Base-by-base conservation (phyloP, 53 echinoderm and acorn worm species). In the Temnopleurus reevesii region DNA sequence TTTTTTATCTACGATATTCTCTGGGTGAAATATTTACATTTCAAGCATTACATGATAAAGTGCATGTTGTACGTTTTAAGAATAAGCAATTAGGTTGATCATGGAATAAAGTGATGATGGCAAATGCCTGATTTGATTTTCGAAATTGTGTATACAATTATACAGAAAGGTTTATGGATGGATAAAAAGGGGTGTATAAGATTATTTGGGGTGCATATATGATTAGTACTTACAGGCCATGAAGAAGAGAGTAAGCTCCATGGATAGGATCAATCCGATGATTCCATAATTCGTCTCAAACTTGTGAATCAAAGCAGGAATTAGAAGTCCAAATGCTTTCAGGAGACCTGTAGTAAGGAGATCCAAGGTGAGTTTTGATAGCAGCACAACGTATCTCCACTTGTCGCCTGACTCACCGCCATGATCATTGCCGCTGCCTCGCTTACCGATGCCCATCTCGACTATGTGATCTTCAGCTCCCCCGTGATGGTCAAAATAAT, bases 221-320 rank as follows among this genome's bases (percentile, higher is more conserved):
- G n/a, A n/a, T n/a, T n/a, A 58, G 21, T 56, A 65, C 83, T 55
- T 83, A 83, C 83, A 83, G 2, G 83, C 83, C 35, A 83, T 34
- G 58, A 83, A 83, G 26, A 36, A 83, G 19, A 83, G n/a, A 0
- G 83, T 83, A 4, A 83, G 58, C 25, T 83, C 83, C 35, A 83
- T n/a, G 0, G 83, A 83, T 17, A 83, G 58, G 43, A 83, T 83
- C 3, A 83, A 83, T 35, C 83, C 83, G 24, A 83, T n/a, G 36
- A 34, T 57, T 8, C 56, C 83, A 19, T 83, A 83, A 24, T 58
- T 43, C 5, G 58, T 57, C 21, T 83, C 36, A 0, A 83, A 41
- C 34, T 57, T 83, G 35, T 19, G 29, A 21, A 83, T 43, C 0
- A 83, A 58, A 1, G 56, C 4, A 1, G 83, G 83, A 29, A 83